Evolutionary conservation across 2,888 invertebrate genomes (phyloP), one percentile per base, ranked within the genome.

Genomic region (Pegoplata infirma): DNA sequence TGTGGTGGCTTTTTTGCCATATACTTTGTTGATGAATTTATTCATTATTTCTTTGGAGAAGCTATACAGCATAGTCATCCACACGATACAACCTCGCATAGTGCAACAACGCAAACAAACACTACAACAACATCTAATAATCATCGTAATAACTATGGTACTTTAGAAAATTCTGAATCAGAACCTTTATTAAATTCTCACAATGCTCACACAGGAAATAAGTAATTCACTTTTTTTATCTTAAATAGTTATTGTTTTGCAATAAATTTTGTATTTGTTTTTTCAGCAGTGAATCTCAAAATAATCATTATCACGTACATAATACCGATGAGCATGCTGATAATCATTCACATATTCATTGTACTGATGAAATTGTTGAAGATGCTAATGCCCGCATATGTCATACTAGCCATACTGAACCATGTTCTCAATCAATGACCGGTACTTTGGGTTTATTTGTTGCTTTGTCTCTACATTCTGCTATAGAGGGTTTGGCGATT

Each of bases 401-500:
- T 80, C 94, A 94, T 82, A 93, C 93, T 0, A 92, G 91, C 66
- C 93, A 94, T 82, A 91, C 91, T 2, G 93, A 93, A 81, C 94
- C 94, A 0, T 94, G 94, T 80, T 90, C 90, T 12, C 91, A 91
- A 81, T 91, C 92, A 47, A 91, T 92, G 32, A 92, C 93, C 0
- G 92, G 93, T 0, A 91, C 92, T 7, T 85, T 94, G 10, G 94
- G 95, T 0, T 88, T 95, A 58, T 90, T 96, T 17, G 90, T 93
- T 25, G 96, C 96, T 0, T 88, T 96, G 63, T 94, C 94, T 0
- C 91, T 95, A 76, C 96, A 96, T 84, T 93, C 96, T 16, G 88
- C 95, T 12, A 90, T 96, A 80, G 96, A 96, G 86, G 96, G 96
- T 1, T 86, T 96, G 63, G 95, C 96, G 0, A 94, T 96, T 83